phyloP scores from a whole-genome alignment of 1,140 invertebrate species.

The Steinernema feltiae region DNA sequence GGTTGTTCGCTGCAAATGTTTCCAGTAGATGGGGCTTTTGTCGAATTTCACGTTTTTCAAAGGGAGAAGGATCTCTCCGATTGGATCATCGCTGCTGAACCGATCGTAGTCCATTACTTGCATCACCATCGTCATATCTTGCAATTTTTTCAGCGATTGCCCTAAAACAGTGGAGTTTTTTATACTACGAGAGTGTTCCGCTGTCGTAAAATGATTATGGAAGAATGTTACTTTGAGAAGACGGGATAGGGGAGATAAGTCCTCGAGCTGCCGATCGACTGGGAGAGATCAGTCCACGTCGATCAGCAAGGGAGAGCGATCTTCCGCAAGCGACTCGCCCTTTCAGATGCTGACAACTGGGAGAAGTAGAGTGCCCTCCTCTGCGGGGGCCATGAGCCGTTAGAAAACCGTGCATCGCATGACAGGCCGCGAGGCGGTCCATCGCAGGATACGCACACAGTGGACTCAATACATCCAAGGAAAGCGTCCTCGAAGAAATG shows the following conservation, averaged over 20 bases:
- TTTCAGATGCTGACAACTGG: constrained; percentile 40
- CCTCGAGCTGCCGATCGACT: constrained; percentile 28
- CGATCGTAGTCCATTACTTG: constrained; percentile 92
- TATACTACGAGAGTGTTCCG: too few species aligned
- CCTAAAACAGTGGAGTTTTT: too few species aligned
- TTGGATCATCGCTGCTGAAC: constrained; percentile 86
- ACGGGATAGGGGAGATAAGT: constrained; percentile 44
- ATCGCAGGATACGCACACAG: constrained; percentile 13
- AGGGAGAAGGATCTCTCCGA: constrained; percentile 88
- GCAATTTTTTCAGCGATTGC: constrained; percentile 83
- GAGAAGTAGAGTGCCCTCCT: constrained; percentile 42
- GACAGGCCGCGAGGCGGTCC: constrained; percentile 49
- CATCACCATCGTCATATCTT: constrained; percentile 80
- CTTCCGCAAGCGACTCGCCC: constrained; percentile 27
- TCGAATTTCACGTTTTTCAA: constrained; percentile 73
- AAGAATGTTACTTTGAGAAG: constrained; percentile 33
- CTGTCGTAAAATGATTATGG: constrained; percentile 18
- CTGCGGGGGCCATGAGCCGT: constrained; percentile 34
- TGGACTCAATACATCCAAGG: too few species aligned
- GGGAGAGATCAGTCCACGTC: constrained; percentile 48
- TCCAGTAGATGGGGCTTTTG: constrained; percentile 53
- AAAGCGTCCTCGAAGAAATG: too few species aligned
- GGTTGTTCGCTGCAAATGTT: constrained; percentile 48
- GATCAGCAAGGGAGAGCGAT: constrained; percentile 48
- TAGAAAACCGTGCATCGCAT: constrained; percentile 49